phyloP scores from a whole-genome alignment of 2,113 vertebrate species.

The Nerophis ophidion region DNA sequence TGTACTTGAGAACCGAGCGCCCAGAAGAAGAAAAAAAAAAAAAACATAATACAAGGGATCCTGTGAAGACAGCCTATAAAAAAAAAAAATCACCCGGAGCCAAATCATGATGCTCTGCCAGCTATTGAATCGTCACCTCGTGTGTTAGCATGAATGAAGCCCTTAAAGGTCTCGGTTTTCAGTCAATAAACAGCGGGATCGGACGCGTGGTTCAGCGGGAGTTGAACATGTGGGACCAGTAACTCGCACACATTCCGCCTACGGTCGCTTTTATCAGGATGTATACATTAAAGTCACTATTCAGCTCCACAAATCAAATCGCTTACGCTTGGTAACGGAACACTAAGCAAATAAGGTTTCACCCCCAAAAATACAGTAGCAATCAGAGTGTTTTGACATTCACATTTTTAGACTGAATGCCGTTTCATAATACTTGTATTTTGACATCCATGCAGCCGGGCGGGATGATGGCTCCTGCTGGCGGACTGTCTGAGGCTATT shows the following conservation, averaged over 20 bases:
- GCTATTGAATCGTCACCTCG: slow-evolving; percentile 45
- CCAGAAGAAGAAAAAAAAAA: background rate
- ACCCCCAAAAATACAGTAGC: slow-evolving; percentile 43
- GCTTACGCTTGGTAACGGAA: slow-evolving; percentile 28
- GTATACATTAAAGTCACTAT: slow-evolving; percentile 35
- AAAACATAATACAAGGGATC: slow-evolving; percentile 31
- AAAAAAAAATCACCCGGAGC: slow-evolving; percentile 39
- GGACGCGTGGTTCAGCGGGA: slow-evolving; percentile 53
- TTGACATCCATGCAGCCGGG: slow-evolving; percentile 15
- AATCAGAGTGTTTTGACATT: slow-evolving; percentile 49
- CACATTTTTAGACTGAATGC: slow-evolving; percentile 29
- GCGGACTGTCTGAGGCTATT: slow-evolving; percentile 51
- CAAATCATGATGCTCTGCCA: slow-evolving; percentile 28
- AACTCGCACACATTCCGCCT: slow-evolving; percentile 19
- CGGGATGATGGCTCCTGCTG: slow-evolving; percentile 53
- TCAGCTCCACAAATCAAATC: slow-evolving; percentile 40
- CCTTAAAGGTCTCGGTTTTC: slow-evolving; percentile 61
- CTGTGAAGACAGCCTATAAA: slow-evolving; percentile 40
- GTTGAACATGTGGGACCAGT: slow-evolving; percentile 61
- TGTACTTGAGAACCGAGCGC: slow-evolving; percentile 36
- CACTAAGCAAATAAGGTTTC: slow-evolving; percentile 39
- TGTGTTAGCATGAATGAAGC: slow-evolving; percentile 64
- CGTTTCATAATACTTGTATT: slow-evolving; percentile 21
- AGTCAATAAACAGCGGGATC: slow-evolving; percentile 64
- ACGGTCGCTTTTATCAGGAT: slow-evolving; percentile 28